Evolutionary conservation across 2,113 vertebrate species (phyloP).

Genomic region (Lynx canadensis): DNA sequence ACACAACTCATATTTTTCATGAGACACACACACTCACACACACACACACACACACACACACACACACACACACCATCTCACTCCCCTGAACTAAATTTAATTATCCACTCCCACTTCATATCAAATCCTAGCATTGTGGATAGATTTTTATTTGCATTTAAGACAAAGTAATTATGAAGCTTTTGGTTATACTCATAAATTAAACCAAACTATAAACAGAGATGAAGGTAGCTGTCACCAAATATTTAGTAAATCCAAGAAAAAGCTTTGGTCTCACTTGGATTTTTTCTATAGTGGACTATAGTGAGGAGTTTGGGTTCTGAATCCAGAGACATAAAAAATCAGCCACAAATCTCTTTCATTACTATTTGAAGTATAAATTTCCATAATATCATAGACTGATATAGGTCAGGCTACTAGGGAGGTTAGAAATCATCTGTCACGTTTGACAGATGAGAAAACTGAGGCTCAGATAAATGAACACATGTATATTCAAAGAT

Average conservation of each 20-base stretch:
- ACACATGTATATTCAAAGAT: not conserved
- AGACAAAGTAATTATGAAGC: constrained; percentile 18
- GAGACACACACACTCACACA: not conserved
- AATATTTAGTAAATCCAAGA: not conserved
- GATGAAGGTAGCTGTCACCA: not conserved
- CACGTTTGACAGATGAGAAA: not conserved
- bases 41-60: not conserved
- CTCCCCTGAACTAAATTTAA: not conserved
- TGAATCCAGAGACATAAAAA: not conserved
- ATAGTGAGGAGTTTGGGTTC: not conserved
- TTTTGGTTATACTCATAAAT: not conserved
- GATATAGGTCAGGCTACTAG: not conserved
- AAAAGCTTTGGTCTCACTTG: not conserved
- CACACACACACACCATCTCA: not conserved
- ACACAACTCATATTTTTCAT: not conserved
- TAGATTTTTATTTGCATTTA: not conserved
- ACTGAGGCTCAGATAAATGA: not conserved
- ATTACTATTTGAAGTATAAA: not conserved
- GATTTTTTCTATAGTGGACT: not conserved
- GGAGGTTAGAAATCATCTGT: not conserved
- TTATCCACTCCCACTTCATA: not conserved
- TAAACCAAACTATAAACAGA: not conserved
- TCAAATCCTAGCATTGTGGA: not conserved
- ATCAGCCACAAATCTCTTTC: not conserved
- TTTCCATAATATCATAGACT: not conserved